Percentiles rank a stretch among this genome's conserved stretches.
Conservation (phyloP, 1,140 invertebrate genomes). For the Centruroides vittatus region DNA sequence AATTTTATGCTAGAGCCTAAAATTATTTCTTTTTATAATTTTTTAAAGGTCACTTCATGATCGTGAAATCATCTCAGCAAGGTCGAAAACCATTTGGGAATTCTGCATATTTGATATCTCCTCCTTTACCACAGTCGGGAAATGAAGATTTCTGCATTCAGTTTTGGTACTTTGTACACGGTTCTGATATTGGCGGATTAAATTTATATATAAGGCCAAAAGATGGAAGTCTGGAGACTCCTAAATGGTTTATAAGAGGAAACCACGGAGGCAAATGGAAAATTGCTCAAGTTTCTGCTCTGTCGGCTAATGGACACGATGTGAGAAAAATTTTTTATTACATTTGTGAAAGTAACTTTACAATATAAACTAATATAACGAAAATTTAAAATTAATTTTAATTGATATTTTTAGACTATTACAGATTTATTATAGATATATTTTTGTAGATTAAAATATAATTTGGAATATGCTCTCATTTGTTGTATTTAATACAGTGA, state of each 20-base stretch:
- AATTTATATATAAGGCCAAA: conserved; percentile 12
- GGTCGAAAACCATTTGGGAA: conserved; percentile 6
- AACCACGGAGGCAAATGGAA: conserved; percentile 8
- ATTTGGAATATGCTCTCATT: too few species aligned
- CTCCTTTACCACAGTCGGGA: conserved; percentile 5
- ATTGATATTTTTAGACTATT: too few species aligned
- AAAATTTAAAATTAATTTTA: too few species aligned
- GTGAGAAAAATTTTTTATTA: neutral
- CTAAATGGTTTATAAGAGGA: conserved; percentile 6
- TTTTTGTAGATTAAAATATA: too few species aligned
- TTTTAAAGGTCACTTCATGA: conserved; percentile 12
- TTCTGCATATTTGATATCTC: conserved; percentile 9
- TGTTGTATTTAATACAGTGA: too few species aligned
- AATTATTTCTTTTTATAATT: neutral
- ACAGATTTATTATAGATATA: too few species aligned
- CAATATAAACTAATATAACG: too few species aligned
- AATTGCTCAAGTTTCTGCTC: conserved; percentile 7
- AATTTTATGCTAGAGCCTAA: too few species aligned
- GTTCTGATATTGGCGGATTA: conserved; percentile 12
- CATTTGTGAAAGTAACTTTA: too few species aligned
- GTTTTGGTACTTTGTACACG: conserved; percentile 21
- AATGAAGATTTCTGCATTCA: conserved; percentile 5
- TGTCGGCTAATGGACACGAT: conserved; percentile 4
- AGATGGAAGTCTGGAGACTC: neutral
- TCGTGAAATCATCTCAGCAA: conserved; percentile 2